Conservation (phyloP, 2,113 vertebrate genomes). For the Centrocercus urophasianus region DNA sequence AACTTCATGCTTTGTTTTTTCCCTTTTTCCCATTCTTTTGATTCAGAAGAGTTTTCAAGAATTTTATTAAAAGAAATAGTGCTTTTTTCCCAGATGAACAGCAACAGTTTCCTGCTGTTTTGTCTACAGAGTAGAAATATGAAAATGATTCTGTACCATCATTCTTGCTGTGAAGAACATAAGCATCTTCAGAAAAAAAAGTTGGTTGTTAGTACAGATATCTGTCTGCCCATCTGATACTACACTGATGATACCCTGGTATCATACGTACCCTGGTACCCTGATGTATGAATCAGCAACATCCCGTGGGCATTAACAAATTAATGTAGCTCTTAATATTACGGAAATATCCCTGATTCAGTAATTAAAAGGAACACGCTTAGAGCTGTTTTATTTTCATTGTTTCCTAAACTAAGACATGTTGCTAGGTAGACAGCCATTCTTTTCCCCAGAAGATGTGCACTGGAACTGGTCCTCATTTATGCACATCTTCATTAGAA, state of each 20-base stretch:
- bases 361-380: too few relatives aligned
- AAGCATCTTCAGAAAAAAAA: neutral
- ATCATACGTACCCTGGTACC: neutral
- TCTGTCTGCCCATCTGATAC: neutral
- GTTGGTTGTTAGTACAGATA: neutral
- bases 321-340: neutral
- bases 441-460: neutral
- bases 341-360: neutral
- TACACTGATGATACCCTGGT: neutral
- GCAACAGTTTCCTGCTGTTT: neutral
- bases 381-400: neutral
- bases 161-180: neutral
- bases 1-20: neutral
- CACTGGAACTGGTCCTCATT: neutral
- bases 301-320: neutral
- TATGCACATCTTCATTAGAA: neutral
- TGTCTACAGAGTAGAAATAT: neutral
- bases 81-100: neutral
- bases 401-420: neutral
- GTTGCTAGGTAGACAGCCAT: neutral
- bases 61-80: neutral
- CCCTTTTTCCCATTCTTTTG: neutral
- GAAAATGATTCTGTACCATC: neutral
- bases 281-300: neutral
- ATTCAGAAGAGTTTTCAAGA: neutral